Conservation (phyloP, 2,113 vertebrate species). For the Australoheros scitulus region DNA sequence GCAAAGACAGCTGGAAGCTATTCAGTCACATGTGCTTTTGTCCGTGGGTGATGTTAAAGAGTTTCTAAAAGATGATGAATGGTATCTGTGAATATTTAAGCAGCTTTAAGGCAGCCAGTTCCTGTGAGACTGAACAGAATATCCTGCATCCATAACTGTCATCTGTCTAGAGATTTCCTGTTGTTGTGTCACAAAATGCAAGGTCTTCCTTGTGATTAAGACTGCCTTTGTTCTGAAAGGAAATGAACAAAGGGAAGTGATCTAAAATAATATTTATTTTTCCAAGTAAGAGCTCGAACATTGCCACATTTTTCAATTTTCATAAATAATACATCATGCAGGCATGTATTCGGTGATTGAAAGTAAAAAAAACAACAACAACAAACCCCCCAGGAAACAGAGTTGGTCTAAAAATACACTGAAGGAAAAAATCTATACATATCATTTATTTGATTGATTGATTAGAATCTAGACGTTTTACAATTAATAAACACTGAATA, state of each 20-base stretch:
- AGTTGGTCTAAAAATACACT: neutral
- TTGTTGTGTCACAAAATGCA: neutral
- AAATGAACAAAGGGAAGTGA: neutral
- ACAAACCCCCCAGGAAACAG: neutral
- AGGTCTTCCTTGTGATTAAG: neutral
- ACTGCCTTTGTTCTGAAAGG: neutral
- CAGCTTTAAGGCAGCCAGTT: neutral
- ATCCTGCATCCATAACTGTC: neutral
- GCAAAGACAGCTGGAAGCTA: neutral
- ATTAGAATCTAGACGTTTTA: neutral
- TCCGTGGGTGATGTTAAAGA: neutral
- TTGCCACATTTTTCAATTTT: neutral
- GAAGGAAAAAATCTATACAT: neutral
- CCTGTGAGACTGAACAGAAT: neutral
- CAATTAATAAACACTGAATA: neutral
- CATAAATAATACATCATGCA: neutral
- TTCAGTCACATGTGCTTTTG: neutral
- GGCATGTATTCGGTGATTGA: neutral
- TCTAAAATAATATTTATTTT: constrained; percentile 10
- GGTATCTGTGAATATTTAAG: neutral
- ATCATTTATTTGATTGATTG: neutral
- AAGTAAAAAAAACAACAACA: neutral
- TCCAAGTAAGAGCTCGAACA: fast-evolving
- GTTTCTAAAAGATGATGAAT: neutral
- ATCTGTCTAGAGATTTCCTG: constrained; percentile 13